Percentiles rank a stretch among this genome's conserved stretches.
These are phyloP conservation scores for Orientallactaga sibirica DNA, from an alignment of 2,797 vertebrate species.

Conservation along the genomic window DNA sequence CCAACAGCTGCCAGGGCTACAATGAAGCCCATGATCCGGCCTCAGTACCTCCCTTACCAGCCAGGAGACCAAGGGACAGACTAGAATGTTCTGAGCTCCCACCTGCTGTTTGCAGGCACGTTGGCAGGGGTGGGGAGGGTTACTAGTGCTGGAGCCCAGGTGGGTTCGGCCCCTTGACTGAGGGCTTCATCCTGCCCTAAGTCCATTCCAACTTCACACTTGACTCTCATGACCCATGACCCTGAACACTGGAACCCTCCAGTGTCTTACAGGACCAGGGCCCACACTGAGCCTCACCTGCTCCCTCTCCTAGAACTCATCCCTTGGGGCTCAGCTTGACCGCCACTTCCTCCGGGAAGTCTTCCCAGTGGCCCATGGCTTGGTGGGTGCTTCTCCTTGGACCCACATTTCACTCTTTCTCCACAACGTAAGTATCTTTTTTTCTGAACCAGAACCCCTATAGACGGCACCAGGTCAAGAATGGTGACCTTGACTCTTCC, in stretches of 20 bases:
- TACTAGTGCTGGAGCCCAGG: not conserved
- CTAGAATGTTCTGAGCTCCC: not conserved
- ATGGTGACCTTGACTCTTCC: rapidly evolving
- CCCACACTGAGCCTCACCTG: not conserved
- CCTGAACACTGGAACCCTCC: not conserved
- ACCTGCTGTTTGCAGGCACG: not conserved
- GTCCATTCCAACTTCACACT: not conserved
- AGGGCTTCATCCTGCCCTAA: not conserved
- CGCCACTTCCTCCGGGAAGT: conserved; percentile 21
- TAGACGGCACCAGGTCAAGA: too few species aligned
- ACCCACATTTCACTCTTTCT: not conserved
- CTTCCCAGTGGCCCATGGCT: not conserved
- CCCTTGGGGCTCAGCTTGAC: not conserved
- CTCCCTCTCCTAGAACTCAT: not conserved
- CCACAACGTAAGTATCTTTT: not conserved
- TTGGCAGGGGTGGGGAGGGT: not conserved
- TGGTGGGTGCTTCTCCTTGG: too few species aligned
- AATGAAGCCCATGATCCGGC: not conserved
- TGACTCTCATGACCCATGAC: not conserved
- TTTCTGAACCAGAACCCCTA: not conserved
- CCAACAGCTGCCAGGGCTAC: not conserved
- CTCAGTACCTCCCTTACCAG: not conserved
- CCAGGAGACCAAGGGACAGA: not conserved
- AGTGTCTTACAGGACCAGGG: too few species aligned
- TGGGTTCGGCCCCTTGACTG: rapidly evolving